Evolutionary conservation across 2,113 vertebrate genomes (phyloP), one percentile per base, ranked within the genome.

Genomic region (Sterna hirundo): DNA sequence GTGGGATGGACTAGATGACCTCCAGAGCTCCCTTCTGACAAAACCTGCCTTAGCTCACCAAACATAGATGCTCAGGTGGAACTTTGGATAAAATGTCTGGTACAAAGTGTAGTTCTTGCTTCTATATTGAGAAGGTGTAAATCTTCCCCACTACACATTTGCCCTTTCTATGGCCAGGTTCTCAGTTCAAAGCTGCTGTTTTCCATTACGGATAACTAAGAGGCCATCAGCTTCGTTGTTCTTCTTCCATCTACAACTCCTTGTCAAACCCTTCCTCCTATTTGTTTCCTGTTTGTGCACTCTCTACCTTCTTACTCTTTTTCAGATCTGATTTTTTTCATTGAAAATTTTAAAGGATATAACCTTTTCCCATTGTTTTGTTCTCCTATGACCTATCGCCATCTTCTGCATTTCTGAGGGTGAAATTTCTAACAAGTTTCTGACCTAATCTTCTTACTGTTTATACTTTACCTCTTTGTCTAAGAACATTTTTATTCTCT

Each of bases 11-110:
- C 40, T 13, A n/a, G 23, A 46, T 29, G 32, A 46, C 32, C 55
- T 60, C 42, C 74, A 60, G 32, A 47, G 42, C 32, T 29, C 13
- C 13, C 32, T 76, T 46, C 42, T n/a, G 20, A 36, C 32, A 46
- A 15, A 81, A 74, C 11, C 42, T 40, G 5, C 12, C n/a, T 64
- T 47, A 32, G 11, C 25, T 55, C 30, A 57, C 38, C 1, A 3
- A 69, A 72, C 27, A 21, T 1, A 16, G 38, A 21, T 47, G 22
- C 5, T 23, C 29, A 13, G 6, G 3, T 0, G 1, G 69, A 30
- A 71, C 9, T 47, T 16, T n/a, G 42, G 27, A 38, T 68, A 51
- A 75, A 40, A 70, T 38, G 51, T 30, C 34, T 58, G 16, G 17
- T 52, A 60, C 5, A n/a, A 78, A 61, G 5, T 10, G 25, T 21